Conservation (phyloP, 2,797 vertebrate species). For the Eulemur mongoz region DNA sequence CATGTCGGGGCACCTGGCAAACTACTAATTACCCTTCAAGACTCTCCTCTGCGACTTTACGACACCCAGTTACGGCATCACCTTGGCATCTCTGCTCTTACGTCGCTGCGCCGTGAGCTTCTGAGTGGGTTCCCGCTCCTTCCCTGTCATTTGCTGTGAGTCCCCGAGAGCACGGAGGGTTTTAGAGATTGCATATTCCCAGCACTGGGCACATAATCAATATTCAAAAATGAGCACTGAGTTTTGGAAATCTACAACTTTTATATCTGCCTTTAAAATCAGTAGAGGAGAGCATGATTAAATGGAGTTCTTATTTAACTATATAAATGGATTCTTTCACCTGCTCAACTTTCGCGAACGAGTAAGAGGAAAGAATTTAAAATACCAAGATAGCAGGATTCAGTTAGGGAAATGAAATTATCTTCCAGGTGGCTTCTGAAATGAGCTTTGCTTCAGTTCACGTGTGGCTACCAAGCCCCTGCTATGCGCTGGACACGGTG, state of each 20-base stretch:
- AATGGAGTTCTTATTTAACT: neutral
- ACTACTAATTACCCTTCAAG: neutral
- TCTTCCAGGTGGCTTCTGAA: neutral
- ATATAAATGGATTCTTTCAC: neutral
- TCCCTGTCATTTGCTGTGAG: fast-evolving
- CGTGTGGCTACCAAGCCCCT: neutral
- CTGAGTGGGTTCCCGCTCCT: fast-evolving
- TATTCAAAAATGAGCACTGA: neutral
- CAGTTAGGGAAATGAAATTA: neutral
- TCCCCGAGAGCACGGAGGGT: neutral
- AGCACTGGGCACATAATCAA: neutral
- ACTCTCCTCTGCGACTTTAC: neutral
- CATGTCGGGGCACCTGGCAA: neutral
- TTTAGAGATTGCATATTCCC: neutral
- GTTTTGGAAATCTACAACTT: conserved; percentile 19
- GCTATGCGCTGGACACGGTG: fast-evolving
- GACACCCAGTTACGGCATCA: neutral
- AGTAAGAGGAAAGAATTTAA: neutral
- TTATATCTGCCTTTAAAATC: conserved; percentile 29
- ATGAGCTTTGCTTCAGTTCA: neutral
- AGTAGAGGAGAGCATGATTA: neutral
- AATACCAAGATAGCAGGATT: neutral
- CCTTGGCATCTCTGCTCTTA: fast-evolving
- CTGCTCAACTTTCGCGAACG: neutral
- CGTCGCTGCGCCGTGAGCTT: fast-evolving